Conservation (phyloP, 2,113 vertebrate species). For the Peucedramus taeniatus region DNA sequence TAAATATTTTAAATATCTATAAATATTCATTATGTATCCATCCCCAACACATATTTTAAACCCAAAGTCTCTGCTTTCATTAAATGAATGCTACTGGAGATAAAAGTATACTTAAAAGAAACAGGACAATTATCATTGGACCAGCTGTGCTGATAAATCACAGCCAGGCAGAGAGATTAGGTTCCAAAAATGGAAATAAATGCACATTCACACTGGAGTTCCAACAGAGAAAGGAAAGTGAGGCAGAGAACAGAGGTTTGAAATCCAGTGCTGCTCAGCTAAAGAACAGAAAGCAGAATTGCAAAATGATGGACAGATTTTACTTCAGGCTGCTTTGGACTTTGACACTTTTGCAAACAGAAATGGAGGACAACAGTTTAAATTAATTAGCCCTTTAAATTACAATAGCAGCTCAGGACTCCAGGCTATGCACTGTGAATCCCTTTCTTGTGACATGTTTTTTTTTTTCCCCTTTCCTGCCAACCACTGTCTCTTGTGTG, state of each 20-base stretch:
- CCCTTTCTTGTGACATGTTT: not conserved
- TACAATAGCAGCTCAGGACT: not conserved
- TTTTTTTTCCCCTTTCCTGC: not conserved
- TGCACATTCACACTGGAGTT: not conserved
- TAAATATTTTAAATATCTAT: constrained; percentile 62
- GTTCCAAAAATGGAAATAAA: constrained; percentile 61
- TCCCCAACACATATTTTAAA: constrained; percentile 34
- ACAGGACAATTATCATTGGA: constrained; percentile 46
- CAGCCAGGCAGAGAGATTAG: constrained; percentile 36
- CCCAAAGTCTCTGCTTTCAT: constrained; percentile 40
- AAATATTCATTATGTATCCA: constrained; percentile 60
- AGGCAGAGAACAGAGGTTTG: not conserved
- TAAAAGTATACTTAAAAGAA: constrained; percentile 66
- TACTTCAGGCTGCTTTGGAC: not conserved
- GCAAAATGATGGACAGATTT: not conserved
- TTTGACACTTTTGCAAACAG: not conserved
- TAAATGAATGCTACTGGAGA: constrained; percentile 48
- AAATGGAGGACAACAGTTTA: not conserved
- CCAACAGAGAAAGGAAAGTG: not conserved
- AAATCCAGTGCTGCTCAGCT: not conserved
- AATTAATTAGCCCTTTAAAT: constrained; percentile 35
- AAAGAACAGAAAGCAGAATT: not conserved
- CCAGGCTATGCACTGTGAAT: not conserved
- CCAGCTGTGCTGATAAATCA: constrained; percentile 66
- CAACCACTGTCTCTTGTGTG: not conserved